These are phyloP conservation scores for Chironex yamaguchii DNA, from an alignment of 30 jellyfish, hydroid and myxozoan genomes.

Conservation along the genomic window DNA sequence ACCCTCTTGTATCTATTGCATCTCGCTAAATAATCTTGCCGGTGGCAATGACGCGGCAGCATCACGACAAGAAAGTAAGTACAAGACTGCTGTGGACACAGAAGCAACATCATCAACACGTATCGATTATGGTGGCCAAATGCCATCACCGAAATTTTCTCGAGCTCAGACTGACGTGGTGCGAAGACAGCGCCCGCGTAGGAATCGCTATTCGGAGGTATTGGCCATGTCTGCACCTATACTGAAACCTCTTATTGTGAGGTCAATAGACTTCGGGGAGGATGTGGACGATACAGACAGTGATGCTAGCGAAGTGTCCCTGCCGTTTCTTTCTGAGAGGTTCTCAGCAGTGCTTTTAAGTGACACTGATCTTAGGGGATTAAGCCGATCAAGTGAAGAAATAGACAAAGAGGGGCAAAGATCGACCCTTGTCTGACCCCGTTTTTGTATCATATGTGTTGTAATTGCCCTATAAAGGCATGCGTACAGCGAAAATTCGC, in stretches of 20 bases:
- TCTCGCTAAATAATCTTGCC: slow-evolving; percentile 70
- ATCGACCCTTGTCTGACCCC: too few relatives aligned
- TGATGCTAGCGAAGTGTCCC: slow-evolving; percentile 14
- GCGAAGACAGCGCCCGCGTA: slow-evolving; percentile 56
- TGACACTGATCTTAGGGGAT: too few relatives aligned
- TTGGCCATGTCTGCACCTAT: slow-evolving; percentile 81
- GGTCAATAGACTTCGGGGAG: slow-evolving; percentile 66
- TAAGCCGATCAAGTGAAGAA: too few relatives aligned
- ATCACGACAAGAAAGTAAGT: slow-evolving; percentile 48
- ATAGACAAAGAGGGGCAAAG: too few relatives aligned
- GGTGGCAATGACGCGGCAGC: slow-evolving; percentile 61
- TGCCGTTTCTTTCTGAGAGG: background rate
- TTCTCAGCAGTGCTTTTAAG: too few relatives aligned
- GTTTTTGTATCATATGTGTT: too few relatives aligned
- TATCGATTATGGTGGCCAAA: slow-evolving; percentile 6
- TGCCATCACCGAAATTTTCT: slow-evolving; percentile 50
- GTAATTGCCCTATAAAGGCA: too few relatives aligned
- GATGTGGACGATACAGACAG: slow-evolving; percentile 48
- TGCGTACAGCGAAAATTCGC: too few relatives aligned
- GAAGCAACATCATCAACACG: slow-evolving; percentile 56
- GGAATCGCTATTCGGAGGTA: slow-evolving; percentile 71
- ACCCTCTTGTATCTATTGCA: slow-evolving; percentile 59
- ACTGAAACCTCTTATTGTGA: slow-evolving; percentile 35
- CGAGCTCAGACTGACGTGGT: slow-evolving; percentile 44
- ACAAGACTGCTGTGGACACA: slow-evolving; percentile 49